Percentiles rank a stretch among this genome's conserved stretches.
These are phyloP conservation scores for Trichoplax adhaerens DNA, from an alignment of 37 sponge, comb jelly and placozoan species.

Conservation along the genomic window DNA sequence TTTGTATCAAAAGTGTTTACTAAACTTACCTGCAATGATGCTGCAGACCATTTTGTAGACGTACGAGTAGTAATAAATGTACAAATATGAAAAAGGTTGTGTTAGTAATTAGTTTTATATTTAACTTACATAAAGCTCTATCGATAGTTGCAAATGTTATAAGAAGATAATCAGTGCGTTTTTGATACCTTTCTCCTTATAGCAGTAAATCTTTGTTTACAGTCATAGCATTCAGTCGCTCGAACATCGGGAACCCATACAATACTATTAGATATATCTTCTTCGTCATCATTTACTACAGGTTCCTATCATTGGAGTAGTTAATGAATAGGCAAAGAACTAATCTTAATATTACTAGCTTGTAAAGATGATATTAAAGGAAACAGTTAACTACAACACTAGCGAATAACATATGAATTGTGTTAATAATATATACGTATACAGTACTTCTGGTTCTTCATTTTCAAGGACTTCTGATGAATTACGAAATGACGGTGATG, in stretches of 20 bases:
- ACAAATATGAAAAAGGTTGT: background rate
- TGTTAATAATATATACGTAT: constrained; percentile 2
- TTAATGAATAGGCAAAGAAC: background rate
- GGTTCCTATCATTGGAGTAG: constrained; percentile 5
- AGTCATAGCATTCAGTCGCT: constrained; percentile 45
- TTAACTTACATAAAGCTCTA: background rate
- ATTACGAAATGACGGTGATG: constrained; percentile 7
- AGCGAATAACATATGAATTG: background rate
- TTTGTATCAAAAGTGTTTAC: background rate
- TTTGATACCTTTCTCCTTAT: constrained; percentile 15
- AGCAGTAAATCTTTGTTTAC: constrained; percentile 50
- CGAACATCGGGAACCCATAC: constrained; percentile 77
- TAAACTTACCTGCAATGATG: constrained; percentile 40
- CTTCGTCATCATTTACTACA: background rate
- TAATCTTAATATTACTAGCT: too few species aligned
- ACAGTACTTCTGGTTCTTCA: background rate
- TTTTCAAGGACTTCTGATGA: background rate
- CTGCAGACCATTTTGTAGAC: background rate
- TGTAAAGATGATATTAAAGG: too few species aligned
- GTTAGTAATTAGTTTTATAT: background rate
- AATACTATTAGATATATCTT: constrained; percentile 28
- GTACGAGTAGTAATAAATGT: background rate
- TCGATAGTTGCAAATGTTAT: background rate
- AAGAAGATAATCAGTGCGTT: background rate
- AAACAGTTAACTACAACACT: too few species aligned